Percentiles rank a stretch among this genome's conserved stretches.
Evolutionary conservation across 2,113 vertebrate species (phyloP).

Genomic region (Muntiacus reevesi): DNA sequence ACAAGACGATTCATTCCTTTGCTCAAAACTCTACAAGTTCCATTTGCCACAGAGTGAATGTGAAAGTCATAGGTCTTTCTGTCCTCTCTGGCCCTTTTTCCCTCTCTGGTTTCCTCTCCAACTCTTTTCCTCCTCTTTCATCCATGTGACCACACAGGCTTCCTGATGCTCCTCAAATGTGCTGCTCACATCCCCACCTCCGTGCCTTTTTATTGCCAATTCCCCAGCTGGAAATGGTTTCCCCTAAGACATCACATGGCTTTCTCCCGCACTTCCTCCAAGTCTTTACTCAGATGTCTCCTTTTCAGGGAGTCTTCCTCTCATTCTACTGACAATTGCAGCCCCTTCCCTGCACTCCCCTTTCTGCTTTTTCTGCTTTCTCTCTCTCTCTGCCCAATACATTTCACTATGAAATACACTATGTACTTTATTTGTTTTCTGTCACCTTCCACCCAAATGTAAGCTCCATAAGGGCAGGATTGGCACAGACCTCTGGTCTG

Average conservation of each 20-base stretch:
- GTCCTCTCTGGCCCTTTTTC: neutral
- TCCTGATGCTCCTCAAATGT: neutral
- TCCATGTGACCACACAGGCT: neutral
- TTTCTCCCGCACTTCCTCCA: neutral
- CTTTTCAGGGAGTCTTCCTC: neutral
- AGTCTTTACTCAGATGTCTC: neutral
- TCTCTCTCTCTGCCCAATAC: neutral
- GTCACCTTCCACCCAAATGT: neutral
- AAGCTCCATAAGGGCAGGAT: neutral
- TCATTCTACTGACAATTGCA: neutral
- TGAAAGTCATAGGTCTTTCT: neutral
- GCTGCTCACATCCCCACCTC: neutral
- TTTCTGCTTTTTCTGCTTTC: neutral
- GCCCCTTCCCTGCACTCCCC: neutral
- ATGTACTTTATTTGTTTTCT: neutral
- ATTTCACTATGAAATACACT: neutral
- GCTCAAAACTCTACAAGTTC: neutral
- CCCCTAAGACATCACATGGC: neutral
- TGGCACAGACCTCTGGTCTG: neutral
- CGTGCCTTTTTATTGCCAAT: neutral
- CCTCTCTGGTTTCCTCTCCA: neutral
- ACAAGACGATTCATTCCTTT: neutral
- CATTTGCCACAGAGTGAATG: neutral
- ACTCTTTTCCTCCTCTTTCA: neutral
- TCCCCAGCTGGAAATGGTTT: neutral